Percentiles rank a stretch among this genome's conserved stretches.
Conservation (phyloP, 2,888 invertebrate genomes). For the Kuschelorhynchus macadamiae region DNA sequence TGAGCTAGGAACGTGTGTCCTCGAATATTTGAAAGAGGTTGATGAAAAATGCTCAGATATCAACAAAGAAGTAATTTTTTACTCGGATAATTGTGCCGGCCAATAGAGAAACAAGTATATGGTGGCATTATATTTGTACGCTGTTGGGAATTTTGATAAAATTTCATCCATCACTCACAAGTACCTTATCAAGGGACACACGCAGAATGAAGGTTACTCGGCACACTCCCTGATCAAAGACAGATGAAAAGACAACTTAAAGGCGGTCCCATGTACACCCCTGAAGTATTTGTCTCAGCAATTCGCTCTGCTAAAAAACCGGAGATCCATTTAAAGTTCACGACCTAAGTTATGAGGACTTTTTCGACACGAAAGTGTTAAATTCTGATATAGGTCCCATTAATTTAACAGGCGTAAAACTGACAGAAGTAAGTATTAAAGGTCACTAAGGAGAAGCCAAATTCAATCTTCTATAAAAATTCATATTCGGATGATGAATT, state of each 20-base stretch:
- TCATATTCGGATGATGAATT: conserved; percentile 1
- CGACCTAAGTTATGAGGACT: background rate
- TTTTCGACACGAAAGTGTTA: conserved; percentile 1
- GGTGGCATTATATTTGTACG: conserved; percentile 46
- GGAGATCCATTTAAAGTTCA: conserved; percentile 15
- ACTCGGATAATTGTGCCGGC: conserved; percentile 25
- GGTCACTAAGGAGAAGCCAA: background rate
- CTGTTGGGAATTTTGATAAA: conserved; percentile 17
- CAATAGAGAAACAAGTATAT: conserved; percentile 32
- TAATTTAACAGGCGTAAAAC: conserved; percentile 6
- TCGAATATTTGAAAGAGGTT: background rate
- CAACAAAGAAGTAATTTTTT: conserved; percentile 15
- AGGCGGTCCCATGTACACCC: conserved; percentile 47
- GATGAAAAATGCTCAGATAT: background rate
- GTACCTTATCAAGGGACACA: background rate
- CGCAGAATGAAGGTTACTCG: background rate
- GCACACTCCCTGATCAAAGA: conserved; percentile 43
- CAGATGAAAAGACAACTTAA: conserved; percentile 39
- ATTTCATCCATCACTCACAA: background rate
- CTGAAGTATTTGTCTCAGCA: conserved; percentile 32
- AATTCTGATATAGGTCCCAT: too few species aligned
- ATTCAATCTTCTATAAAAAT: background rate
- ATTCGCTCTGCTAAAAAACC: conserved; percentile 45
- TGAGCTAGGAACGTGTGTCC: conserved; percentile 47
- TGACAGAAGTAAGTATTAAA: conserved; percentile 1